phyloP scores from a whole-genome alignment of 2,888 invertebrate genomes.

The Coronaproctus castanopsis region DNA sequence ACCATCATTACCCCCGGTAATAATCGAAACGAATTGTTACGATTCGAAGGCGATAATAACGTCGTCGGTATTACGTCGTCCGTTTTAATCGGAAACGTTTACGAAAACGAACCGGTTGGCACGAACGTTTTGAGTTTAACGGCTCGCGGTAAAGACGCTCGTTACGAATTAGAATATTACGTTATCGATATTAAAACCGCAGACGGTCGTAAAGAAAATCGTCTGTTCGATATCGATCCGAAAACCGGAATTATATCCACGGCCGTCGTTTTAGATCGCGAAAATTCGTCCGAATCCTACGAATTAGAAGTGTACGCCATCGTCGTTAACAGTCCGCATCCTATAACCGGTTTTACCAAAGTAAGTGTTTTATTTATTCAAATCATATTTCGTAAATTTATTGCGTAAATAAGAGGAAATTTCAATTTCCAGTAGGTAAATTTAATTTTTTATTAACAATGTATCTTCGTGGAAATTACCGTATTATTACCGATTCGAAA shows the following conservation, averaged over 20 bases:
- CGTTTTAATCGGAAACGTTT: slow-evolving; percentile 52
- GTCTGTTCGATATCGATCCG: slow-evolving; percentile 77
- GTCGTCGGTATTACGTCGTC: slow-evolving; percentile 45
- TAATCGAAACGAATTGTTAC: slow-evolving; percentile 26
- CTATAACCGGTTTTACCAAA: slow-evolving; percentile 63
- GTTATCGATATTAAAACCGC: slow-evolving; percentile 37
- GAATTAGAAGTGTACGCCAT: slow-evolving; percentile 71
- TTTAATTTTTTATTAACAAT: too few relatives aligned
- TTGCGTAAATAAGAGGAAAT: too few relatives aligned
- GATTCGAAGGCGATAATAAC: slow-evolving; percentile 26
- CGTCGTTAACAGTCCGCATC: slow-evolving; percentile 41
- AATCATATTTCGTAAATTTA: too few relatives aligned
- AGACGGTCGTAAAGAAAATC: slow-evolving; percentile 54
- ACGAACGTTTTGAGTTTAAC: slow-evolving; percentile 63
- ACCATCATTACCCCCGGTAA: slow-evolving; percentile 52
- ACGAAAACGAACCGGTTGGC: slow-evolving; percentile 74
- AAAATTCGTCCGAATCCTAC: slow-evolving; percentile 60
- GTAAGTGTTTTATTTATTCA: slow-evolving; percentile 36
- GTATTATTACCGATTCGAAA: too few relatives aligned
- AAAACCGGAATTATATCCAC: slow-evolving; percentile 72
- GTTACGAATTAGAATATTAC: slow-evolving; percentile 63
- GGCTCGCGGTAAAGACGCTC: slow-evolving; percentile 32
- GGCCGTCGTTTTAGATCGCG: slow-evolving; percentile 60
- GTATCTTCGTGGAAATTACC: too few relatives aligned
- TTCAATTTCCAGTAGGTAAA: too few relatives aligned